Evolutionary conservation across 2,113 vertebrate genomes (phyloP).

Genomic region (Spea bombifrons): DNA sequence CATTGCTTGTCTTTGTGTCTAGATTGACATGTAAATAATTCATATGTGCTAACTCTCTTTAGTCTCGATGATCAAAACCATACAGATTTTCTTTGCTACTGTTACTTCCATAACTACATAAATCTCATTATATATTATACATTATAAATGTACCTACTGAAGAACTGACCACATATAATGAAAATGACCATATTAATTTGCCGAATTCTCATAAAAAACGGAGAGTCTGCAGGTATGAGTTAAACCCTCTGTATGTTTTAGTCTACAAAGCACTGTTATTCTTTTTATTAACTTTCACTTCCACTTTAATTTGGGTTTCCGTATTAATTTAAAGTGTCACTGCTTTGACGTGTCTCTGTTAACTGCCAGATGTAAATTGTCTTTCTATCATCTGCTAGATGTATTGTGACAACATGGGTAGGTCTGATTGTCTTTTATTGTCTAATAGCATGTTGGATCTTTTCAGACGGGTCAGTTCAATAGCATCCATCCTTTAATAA

Average conservation of each 20-base stretch:
- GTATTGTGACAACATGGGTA: not conserved
- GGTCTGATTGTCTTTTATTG: not conserved
- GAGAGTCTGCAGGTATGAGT: slow-evolving; percentile 18
- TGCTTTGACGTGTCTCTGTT: not conserved
- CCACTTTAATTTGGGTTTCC: not conserved
- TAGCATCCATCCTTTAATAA: not conserved
- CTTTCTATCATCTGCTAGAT: not conserved
- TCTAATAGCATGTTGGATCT: not conserved
- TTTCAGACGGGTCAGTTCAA: not conserved
- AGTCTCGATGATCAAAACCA: too few relatives aligned
- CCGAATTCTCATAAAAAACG: not conserved
- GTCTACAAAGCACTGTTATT: not conserved
- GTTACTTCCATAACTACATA: too few relatives aligned
- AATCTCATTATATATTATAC: too few relatives aligned
- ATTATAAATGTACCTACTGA: too few relatives aligned
- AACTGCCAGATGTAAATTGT: not conserved
- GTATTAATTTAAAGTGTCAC: not conserved
- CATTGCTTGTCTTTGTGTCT: slow-evolving; percentile 22
- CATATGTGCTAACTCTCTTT: not conserved
- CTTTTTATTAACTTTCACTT: not conserved
- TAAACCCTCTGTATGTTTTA: not conserved
- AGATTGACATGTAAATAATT: not conserved
- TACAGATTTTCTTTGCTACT: too few relatives aligned
- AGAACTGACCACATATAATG: too few relatives aligned
- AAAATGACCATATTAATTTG: not conserved